Evolutionary conservation across 64 coral and sea anemone species (phyloP).

Genomic region (Astreopora myriophthalma): DNA sequence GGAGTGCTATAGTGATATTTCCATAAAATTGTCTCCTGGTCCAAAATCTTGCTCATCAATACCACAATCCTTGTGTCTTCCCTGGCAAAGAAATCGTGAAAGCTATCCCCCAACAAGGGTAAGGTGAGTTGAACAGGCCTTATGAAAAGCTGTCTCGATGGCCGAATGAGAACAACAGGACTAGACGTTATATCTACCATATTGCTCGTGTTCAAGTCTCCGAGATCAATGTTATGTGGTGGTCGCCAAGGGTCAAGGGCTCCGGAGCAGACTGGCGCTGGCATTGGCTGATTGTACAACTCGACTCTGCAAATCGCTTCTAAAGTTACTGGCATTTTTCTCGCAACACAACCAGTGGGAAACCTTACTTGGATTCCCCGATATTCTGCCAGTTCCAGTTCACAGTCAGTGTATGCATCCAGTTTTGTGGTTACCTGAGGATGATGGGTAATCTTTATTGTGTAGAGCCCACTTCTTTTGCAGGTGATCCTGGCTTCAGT

Average conservation of each 20-base stretch:
- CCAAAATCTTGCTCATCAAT: slow-evolving; percentile 52
- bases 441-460: slow-evolving; percentile 76
- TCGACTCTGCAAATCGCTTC: slow-evolving; percentile 74
- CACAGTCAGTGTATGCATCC: not conserved
- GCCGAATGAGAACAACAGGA: slow-evolving; percentile 81
- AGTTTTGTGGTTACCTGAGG: slow-evolving; percentile 63
- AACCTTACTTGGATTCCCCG: slow-evolving; percentile 60
- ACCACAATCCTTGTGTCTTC: slow-evolving; percentile 64
- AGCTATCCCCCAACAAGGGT: slow-evolving; percentile 50
- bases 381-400: slow-evolving; percentile 8
- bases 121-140: slow-evolving; percentile 74
- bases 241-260: slow-evolving; percentile 9
- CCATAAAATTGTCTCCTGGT: slow-evolving; percentile 74
- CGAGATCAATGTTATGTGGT: slow-evolving; percentile 1
- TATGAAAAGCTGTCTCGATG: slow-evolving; percentile 52
- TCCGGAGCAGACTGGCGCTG: slow-evolving; percentile 46
- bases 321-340: slow-evolving; percentile 54
- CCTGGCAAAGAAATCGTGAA: slow-evolving; percentile 75
- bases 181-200: slow-evolving; percentile 77
- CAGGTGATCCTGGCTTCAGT: slow-evolving; percentile 73
- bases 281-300: slow-evolving; percentile 66
- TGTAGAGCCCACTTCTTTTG: slow-evolving; percentile 69
- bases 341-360: slow-evolving; percentile 5
- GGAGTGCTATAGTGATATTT: slow-evolving; percentile 89
- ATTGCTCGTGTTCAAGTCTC: not conserved